Base-by-base conservation (phyloP, 2,797 vertebrate species). In the Acipenser oxyrinchus region DNA sequence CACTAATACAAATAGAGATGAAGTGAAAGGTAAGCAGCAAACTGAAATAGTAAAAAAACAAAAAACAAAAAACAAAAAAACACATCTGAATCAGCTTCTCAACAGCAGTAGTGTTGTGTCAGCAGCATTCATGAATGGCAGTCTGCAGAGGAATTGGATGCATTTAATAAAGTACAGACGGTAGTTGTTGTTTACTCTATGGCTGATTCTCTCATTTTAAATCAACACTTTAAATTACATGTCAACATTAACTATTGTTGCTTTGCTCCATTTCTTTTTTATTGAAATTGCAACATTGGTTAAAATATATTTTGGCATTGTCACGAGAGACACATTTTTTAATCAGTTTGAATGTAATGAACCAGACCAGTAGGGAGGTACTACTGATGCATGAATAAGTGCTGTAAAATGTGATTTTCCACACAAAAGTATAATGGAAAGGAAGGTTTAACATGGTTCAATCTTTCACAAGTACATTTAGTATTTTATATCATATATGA, bases 331-430 rank as follows among this genome's bases (percentile, higher is more conserved):
- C 37, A 37, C 37, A 37, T 37, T 84, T 83, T 77, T 68, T 80
- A 83, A 83, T 83, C 76, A 85, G 84, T 79, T 85, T 79, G 84
- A 84, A 79, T 82, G 81, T 76, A 75, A 79, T 74, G 76, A 82
- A 83, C 77, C 77, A 79, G 70, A 79, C 79, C 74, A 76, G 78
- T 79, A 75, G 71, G 81, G 75, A 66, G 37, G 55, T 66, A 70
- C 58, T 74, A 75, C 71, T 68, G 70, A 76, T 76, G 72, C 78
- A 78, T 83, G 80, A 81, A 84, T 83, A 78, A 78, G 76, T 80
- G 80, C 82, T 73, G 73, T 52, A 71, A 69, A 12, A 70, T 67
- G 55, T 37, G 49, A 62, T 15, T 70, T 52, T 51, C 51, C 13
- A 66, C 18, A 48, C 65, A 13, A 15, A 59, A 58, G 8, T 59